Evolutionary conservation across 1,140 invertebrate genomes (phyloP), one percentile per base, ranked within the genome.

Genomic region (Panulirus ornatus): DNA sequence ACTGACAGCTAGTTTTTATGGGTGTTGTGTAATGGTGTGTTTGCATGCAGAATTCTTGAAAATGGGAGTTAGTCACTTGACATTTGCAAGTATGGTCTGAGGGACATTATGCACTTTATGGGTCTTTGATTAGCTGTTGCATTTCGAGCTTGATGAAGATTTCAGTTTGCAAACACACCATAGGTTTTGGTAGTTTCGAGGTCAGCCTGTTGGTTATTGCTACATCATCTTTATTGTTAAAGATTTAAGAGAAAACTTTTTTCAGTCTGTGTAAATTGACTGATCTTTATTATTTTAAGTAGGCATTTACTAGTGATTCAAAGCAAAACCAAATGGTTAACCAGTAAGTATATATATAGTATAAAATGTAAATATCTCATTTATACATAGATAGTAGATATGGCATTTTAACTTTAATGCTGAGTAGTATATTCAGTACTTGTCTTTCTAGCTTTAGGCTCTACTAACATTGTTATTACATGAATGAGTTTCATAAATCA

Each of bases 21-120:
- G 66, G 70, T 85, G 70, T 85, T 54, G 40, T 85, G 38, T 42
- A 27, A 51, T n/a, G 58, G 58, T 66, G 63, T 85, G 27, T 44
- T 44, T 73, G 70, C 36, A 30, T 30, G n/a, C 11, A 11, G 58
- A 30, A 34, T 27, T 66, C 58, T 30, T 66, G 16, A n/a, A n/a
- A n/a, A n/a, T n/a, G n/a, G n/a, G n/a, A n/a, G n/a, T n/a, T n/a
- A n/a, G n/a, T n/a, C n/a, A n/a, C n/a, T n/a, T n/a, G n/a, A n/a
- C n/a, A n/a, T n/a, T n/a, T n/a, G n/a, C n/a, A n/a, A n/a, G n/a
- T n/a, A n/a, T n/a, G n/a, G n/a, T n/a, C n/a, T n/a, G n/a, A n/a
- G n/a, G n/a, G n/a, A n/a, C n/a, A n/a, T n/a, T n/a, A n/a, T n/a
- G n/a, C n/a, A n/a, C n/a, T n/a, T 66, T 6, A 22, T 66, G 27